Conservation (phyloP, 2,888 invertebrate genomes). For the Alsophila aescularia region DNA sequence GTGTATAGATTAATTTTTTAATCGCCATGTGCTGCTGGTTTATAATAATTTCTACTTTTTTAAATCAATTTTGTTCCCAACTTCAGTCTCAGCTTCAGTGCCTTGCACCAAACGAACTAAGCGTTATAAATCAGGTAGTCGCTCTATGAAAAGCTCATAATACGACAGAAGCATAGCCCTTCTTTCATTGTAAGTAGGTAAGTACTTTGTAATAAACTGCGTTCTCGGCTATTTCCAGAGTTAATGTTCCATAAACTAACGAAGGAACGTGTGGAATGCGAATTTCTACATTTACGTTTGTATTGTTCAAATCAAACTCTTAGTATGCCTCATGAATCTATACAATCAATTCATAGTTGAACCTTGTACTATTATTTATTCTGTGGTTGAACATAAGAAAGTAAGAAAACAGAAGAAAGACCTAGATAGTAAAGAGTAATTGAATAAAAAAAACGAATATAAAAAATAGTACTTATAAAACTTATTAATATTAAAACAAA, state of each 20-base stretch:
- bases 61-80: background rate
- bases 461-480: no score
- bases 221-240: constrained; percentile 13
- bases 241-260: constrained; percentile 6
- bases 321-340: no score
- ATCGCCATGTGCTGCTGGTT: no score
- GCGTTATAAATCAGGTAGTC: constrained; percentile 46
- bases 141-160: constrained; percentile 48
- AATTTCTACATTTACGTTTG: background rate
- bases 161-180: constrained; percentile 43
- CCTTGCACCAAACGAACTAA: constrained; percentile 25
- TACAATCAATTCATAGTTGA: no score
- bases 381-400: no score
- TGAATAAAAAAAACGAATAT: no score
- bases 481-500: no score
- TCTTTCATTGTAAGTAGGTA: constrained; percentile 37
- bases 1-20: no score
- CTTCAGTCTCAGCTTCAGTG: background rate
- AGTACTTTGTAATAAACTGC: constrained; percentile 18
- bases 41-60: background rate
- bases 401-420: no score
- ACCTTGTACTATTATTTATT: no score
- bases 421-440: no score
- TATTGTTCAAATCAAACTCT: background rate
- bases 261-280: background rate